Conservation (phyloP, 2,888 invertebrate genomes). For the Anagyrus pseudococci region DNA sequence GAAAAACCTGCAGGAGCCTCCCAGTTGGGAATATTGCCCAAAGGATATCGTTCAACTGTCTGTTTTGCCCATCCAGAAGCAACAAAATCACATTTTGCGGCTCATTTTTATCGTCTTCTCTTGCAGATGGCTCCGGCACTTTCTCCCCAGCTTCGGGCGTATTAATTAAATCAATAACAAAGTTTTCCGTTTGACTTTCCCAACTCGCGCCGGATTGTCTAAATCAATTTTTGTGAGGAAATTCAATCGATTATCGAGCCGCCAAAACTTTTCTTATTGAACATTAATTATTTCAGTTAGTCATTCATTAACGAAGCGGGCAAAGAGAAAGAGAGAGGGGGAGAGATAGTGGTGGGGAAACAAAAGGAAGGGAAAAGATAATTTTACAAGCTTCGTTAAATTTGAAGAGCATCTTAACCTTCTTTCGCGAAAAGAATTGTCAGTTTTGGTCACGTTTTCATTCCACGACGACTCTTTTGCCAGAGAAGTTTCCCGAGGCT, state of each 20-base stretch:
- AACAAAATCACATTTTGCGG: slow-evolving; percentile 25
- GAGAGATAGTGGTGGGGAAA: too few species aligned
- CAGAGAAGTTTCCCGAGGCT: too few species aligned
- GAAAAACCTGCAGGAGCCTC: too few species aligned
- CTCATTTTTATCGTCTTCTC: neutral
- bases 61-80: slow-evolving; percentile 6
- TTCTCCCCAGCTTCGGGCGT: too few species aligned
- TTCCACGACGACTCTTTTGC: slow-evolving; percentile 32
- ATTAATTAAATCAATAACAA: neutral
- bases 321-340: neutral
- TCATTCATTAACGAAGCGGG: too few species aligned
- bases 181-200: neutral
- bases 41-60: too few species aligned
- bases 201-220: neutral
- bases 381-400: neutral
- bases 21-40: too few species aligned
- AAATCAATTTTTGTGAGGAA: too few species aligned
- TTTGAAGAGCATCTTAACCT: too few species aligned
- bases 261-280: neutral
- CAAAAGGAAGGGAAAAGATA: neutral
- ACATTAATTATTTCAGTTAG: too few species aligned
- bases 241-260: too few species aligned
- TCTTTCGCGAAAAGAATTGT: slow-evolving; percentile 8
- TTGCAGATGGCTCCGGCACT: neutral
- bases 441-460: slow-evolving; percentile 4